Conservation (phyloP, 2,797 vertebrate species). For the Darevskia mixta region DNA sequence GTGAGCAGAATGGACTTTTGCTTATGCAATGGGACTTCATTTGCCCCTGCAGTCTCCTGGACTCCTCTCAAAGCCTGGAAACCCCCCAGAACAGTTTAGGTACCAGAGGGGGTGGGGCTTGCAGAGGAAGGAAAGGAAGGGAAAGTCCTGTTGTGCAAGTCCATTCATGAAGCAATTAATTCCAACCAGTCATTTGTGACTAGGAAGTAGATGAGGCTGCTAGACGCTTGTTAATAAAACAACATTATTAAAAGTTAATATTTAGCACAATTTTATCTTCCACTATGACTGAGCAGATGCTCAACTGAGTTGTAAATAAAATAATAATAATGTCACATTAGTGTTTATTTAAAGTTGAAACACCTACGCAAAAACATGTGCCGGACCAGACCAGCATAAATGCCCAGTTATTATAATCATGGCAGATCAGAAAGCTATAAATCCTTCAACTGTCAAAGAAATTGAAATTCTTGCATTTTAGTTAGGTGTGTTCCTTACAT, state of each 20-base stretch:
- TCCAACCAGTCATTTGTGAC: background rate
- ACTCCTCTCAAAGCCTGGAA: too few species aligned
- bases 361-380: background rate
- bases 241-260: background rate
- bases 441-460: background rate
- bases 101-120: too few species aligned
- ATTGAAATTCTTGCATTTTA: background rate
- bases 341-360: background rate
- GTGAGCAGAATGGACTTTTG: too few species aligned
- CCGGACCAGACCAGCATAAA: background rate
- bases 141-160: background rate
- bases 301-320: background rate
- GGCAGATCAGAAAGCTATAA: background rate
- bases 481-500: background rate
- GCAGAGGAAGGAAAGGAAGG: too few species aligned
- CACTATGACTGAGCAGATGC: background rate
- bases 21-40: background rate
- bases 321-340: background rate
- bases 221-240: background rate
- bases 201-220: background rate
- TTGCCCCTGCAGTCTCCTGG: background rate
- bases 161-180: background rate
- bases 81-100: too few species aligned
- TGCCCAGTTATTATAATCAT: background rate
- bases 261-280: background rate